Conservation (phyloP, 2,888 invertebrate genomes). For the Oeneis ivallda region DNA sequence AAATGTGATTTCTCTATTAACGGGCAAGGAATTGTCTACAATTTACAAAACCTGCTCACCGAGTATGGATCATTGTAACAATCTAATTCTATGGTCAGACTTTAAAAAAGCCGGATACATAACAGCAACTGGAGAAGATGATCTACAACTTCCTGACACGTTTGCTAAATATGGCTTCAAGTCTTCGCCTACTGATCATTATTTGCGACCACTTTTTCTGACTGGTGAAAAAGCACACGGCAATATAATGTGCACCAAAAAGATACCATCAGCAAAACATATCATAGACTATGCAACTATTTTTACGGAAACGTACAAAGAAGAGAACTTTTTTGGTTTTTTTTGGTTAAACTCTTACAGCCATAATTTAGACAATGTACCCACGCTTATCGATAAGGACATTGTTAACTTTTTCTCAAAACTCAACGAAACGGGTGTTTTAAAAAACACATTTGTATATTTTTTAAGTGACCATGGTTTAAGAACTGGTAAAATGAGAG, state of each 20-base stretch:
- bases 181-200: constrained; percentile 89
- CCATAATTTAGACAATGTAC: constrained; percentile 85
- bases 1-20: constrained; percentile 90
- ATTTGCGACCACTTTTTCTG: constrained; percentile 86
- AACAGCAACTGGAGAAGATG: constrained; percentile 90
- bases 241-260: constrained; percentile 62
- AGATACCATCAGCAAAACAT: constrained; percentile 83
- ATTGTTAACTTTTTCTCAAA: constrained; percentile 78
- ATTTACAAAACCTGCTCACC: constrained; percentile 73
- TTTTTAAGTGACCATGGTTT: constrained; percentile 90
- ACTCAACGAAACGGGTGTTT: constrained; percentile 74
- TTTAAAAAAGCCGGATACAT: constrained; percentile 85
- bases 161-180: constrained; percentile 84
- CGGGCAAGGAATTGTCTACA: constrained; percentile 82
- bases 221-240: constrained; percentile 80
- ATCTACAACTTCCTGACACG: constrained; percentile 83
- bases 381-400: constrained; percentile 83
- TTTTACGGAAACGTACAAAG: constrained; percentile 81
- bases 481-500: constrained; percentile 85
- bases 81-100: constrained; percentile 88
- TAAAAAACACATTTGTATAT: constrained; percentile 85
- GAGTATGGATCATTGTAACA: constrained; percentile 82
- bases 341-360: constrained; percentile 89
- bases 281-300: constrained; percentile 85
- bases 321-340: constrained; percentile 85